Conservation (phyloP, 2,113 vertebrate species). For the Strix uralensis region DNA sequence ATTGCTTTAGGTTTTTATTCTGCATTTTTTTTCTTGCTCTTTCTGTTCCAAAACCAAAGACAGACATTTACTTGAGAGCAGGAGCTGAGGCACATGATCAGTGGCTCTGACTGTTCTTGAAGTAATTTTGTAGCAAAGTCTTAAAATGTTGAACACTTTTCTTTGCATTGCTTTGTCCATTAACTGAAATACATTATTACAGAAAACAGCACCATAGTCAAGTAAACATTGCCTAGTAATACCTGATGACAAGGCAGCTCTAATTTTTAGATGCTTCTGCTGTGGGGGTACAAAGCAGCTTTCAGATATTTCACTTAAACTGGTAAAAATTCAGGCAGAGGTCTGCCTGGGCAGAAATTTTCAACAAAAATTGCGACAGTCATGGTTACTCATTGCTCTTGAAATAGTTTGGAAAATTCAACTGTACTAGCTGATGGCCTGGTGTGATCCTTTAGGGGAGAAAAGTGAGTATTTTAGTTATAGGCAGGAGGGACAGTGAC, state of each 20-base stretch:
- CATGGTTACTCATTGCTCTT: not conserved
- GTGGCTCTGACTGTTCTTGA: not conserved
- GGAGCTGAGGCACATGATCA: not conserved
- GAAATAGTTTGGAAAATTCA: not conserved
- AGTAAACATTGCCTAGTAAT: not conserved
- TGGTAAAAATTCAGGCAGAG: not conserved
- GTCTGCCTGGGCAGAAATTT: not conserved
- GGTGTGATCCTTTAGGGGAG: not conserved
- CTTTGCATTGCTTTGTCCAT: not conserved
- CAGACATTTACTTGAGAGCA: not conserved
- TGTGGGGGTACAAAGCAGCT: not conserved
- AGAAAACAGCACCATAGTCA: not conserved
- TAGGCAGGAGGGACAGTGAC: conserved; percentile 30
- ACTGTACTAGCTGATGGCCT: not conserved
- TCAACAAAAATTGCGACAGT: not conserved
- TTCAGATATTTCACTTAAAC: not conserved
- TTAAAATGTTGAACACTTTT: not conserved
- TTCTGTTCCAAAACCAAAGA: not conserved
- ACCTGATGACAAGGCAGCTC: not conserved
- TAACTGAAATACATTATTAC: not conserved
- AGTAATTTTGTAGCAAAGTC: not conserved
- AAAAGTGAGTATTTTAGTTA: not conserved
- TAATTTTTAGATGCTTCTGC: not conserved
- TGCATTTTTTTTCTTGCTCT: not conserved
- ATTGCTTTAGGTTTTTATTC: not conserved